Evolutionary conservation across 2,797 vertebrate genomes (phyloP).

Genomic region (Notamacropus eugenii): DNA sequence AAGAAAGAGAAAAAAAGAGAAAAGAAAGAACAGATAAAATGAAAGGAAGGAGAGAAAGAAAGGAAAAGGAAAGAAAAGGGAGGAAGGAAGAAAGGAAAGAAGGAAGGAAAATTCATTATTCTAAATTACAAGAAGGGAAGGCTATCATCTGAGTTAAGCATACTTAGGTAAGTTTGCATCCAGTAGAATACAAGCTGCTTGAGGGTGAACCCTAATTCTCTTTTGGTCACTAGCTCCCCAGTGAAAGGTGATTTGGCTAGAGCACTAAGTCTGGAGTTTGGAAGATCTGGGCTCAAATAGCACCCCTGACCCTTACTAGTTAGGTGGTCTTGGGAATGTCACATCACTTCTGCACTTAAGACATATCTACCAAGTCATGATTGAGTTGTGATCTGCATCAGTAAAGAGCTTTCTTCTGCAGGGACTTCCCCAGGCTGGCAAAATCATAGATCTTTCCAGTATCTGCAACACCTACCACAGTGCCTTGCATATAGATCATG

Average conservation of each 20-base stretch:
- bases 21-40: no score
- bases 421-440: neutral
- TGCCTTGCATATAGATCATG: neutral
- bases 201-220: neutral
- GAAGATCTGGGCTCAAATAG: neutral
- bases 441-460: neutral
- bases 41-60: no score
- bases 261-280: neutral
- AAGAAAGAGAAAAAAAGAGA: neutral
- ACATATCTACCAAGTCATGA: neutral
- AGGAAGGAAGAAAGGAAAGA: neutral
- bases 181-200: neutral
- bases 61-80: neutral
- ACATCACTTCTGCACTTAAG: neutral
- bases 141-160: neutral
- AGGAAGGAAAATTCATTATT: slow-evolving; percentile 8
- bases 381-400: neutral
- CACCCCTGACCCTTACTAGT: neutral
- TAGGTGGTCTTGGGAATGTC: neutral
- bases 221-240: neutral
- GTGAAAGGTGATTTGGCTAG: neutral
- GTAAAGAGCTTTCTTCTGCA: neutral
- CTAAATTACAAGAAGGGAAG: slow-evolving; percentile 22
- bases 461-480: neutral
- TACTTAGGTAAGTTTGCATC: neutral